Evolutionary conservation across 2,113 vertebrate species (phyloP).

Genomic region (Benthochromis sp.): DNA sequence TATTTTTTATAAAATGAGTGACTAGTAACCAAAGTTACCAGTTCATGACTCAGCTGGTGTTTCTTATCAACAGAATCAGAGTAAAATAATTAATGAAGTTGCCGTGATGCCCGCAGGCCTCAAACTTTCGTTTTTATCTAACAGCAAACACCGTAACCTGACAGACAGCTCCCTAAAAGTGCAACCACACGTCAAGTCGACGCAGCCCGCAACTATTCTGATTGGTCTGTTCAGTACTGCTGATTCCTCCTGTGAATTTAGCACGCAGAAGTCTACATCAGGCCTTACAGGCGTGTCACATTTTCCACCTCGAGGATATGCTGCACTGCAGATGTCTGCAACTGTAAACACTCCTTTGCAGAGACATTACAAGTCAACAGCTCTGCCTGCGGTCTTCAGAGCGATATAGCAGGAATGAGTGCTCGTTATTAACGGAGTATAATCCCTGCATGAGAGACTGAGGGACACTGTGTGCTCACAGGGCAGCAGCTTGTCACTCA

Average conservation of each 20-base stretch:
- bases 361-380: not conserved
- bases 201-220: not conserved
- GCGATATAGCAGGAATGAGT: not conserved
- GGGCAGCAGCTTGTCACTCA: not conserved
- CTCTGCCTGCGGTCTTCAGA: not conserved
- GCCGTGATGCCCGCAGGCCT: not conserved
- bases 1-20: not conserved
- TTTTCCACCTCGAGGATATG: not conserved
- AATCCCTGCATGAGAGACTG: not conserved
- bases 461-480: not conserved
- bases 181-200: not conserved
- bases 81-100: not conserved
- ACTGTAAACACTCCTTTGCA: not conserved
- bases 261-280: not conserved
- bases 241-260: not conserved
- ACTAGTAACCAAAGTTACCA: not conserved
- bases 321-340: not conserved
- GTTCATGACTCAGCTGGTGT: not conserved
- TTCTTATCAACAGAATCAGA: rapidly evolving
- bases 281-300: not conserved
- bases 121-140: not conserved
- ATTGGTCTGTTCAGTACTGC: not conserved
- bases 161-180: rapidly evolving
- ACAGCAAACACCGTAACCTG: not conserved
- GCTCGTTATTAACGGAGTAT: not conserved